These are phyloP conservation scores for Tyto alba DNA, from an alignment of 2,113 vertebrate species.

Conservation along the genomic window DNA sequence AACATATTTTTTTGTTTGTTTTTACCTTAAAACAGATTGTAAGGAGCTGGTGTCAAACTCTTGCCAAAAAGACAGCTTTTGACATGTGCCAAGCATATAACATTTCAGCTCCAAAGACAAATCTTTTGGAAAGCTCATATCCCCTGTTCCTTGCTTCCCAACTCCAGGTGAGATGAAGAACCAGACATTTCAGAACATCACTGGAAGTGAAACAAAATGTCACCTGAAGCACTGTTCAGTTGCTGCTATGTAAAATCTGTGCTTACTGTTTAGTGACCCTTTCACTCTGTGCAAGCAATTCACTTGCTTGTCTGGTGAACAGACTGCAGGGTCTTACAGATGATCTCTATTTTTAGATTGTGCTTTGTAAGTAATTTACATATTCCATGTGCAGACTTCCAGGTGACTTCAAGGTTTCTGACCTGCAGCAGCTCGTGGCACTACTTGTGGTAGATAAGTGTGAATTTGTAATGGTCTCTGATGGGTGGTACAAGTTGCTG, in stretches of 20 bases:
- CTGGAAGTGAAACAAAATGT: not conserved
- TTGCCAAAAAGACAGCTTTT: not conserved
- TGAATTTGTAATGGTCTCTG: not conserved
- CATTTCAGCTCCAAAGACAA: not conserved
- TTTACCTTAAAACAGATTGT: not conserved
- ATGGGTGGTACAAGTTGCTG: not conserved
- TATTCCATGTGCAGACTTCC: not conserved
- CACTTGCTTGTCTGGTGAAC: not conserved
- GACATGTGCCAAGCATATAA: not conserved
- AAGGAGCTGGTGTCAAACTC: not conserved
- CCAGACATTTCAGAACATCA: not conserved
- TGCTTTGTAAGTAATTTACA: not conserved
- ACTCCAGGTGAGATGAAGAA: not conserved
- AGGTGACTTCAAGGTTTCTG: not conserved
- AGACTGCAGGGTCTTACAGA: not conserved
- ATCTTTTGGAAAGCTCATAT: not conserved
- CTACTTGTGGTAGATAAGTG: not conserved
- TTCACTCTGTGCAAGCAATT: not conserved
- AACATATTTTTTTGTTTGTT: not conserved
- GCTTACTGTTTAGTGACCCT: not conserved
- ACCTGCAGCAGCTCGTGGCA: not conserved
- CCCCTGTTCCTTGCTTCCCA: not conserved
- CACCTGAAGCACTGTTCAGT: not conserved
- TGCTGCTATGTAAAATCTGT: not conserved
- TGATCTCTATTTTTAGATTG: not conserved